Evolutionary conservation across 37 sponge, comb jelly and placozoan genomes (phyloP).

Genomic region (Trichoplax adhaerens): DNA sequence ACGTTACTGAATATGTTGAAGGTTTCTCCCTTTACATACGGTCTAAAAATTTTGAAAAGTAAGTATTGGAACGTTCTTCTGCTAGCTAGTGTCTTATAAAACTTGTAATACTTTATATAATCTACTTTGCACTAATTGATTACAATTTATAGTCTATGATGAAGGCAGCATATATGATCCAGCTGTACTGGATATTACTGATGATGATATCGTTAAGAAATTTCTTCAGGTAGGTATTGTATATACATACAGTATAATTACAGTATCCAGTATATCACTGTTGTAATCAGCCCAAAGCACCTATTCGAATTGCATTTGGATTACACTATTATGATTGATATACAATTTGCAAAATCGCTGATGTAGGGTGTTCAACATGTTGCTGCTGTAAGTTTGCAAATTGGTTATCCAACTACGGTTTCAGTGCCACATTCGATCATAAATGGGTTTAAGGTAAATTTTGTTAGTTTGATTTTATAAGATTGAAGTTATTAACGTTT

Average conservation of each 20-base stretch:
- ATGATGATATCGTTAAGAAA: slow-evolving; percentile 51
- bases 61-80: neutral
- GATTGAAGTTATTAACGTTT: slow-evolving; percentile 5
- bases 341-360: slow-evolving; percentile 9
- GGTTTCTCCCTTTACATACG: slow-evolving; percentile 86
- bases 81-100: too few species aligned
- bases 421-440: slow-evolving; percentile 90
- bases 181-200: slow-evolving; percentile 63
- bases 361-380: slow-evolving; percentile 55
- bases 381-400: slow-evolving; percentile 63
- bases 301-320: neutral
- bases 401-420: slow-evolving; percentile 78
- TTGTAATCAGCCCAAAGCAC: neutral
- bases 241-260: neutral
- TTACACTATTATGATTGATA: too few species aligned
- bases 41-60: slow-evolving; percentile 58
- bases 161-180: slow-evolving; percentile 74
- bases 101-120: neutral
- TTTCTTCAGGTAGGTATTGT: slow-evolving; percentile 34
- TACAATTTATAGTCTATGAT: slow-evolving; percentile 51
- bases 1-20: slow-evolving; percentile 97
- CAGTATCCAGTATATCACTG: neutral
- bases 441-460: slow-evolving; percentile 79
- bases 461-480: neutral
- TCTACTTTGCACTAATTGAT: neutral